A percentile compares a stretch with the other conserved stretches of the same genome.
Evolutionary conservation across 2,113 vertebrate genomes (phyloP).

Genomic region (Pachyramphus minor): DNA sequence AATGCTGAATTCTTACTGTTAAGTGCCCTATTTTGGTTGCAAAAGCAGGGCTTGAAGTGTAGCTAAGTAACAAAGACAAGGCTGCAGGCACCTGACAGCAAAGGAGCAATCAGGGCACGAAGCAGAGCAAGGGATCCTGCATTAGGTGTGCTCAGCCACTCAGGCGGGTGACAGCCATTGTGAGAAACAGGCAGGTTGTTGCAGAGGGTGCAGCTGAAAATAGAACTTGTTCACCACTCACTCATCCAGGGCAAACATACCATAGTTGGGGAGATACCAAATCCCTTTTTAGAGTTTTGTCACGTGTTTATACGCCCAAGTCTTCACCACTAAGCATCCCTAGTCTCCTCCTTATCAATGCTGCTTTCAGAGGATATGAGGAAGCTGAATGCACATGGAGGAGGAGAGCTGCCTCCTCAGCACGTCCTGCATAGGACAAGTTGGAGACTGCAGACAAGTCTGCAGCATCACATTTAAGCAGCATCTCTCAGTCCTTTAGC

Average conservation of each 20-base stretch:
- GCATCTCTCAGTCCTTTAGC: not conserved
- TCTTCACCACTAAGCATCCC: not conserved
- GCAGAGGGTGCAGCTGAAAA: not conserved
- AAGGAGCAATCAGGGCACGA: not conserved
- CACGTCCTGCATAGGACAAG: not conserved
- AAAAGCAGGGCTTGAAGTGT: not conserved
- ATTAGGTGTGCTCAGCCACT: not conserved
- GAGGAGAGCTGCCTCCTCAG: not conserved
- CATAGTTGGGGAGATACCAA: not conserved
- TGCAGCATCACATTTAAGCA: not conserved
- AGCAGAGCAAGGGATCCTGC: not conserved
- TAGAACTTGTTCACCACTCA: not conserved
- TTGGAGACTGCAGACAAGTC: not conserved
- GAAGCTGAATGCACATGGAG: not conserved
- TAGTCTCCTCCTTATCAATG: not conserved
- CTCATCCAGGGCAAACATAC: not conserved
- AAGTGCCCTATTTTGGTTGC: not conserved
- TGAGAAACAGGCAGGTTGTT: not conserved
- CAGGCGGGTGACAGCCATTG: accelerated
- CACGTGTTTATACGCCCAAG: not conserved
- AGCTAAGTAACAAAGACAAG: not conserved
- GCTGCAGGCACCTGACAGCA: not conserved
- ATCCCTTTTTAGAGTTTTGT: not conserved
- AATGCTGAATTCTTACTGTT: not conserved
- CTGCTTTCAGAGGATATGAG: not conserved